Evolutionary conservation across 2,113 vertebrate species (phyloP), one percentile per base, ranked within the genome.

Genomic region (Meleagris gallopavo): DNA sequence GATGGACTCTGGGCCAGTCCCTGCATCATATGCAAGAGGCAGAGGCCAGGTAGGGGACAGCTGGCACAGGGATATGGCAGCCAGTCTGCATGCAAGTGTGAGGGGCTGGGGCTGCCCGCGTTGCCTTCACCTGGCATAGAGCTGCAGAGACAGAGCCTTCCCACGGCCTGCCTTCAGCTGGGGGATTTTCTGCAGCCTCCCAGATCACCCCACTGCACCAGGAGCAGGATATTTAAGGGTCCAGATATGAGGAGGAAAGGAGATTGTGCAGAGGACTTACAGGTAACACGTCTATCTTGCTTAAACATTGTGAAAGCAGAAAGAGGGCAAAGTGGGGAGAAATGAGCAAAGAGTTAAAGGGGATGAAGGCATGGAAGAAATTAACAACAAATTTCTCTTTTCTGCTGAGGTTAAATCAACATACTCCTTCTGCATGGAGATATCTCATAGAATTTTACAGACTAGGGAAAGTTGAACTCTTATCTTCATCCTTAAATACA

Each of bases 11-110:
- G 20, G 21, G 58, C 48, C 61, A 8, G 14, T 76, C 10, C 25
- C 19, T 14, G 4, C 0, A 0, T 52, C 38, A 18, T 3, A 1
- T 1, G 1, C 25, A 55, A 18, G 10, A 1, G 1, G 40, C 22
- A 67, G 86, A 67, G 40, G 30, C 32, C 55, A 81, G n/a, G 50
- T 0, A 0, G 30, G 40, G 38, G 38, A 38, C 41, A 64, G 50
- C 8, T 1, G 5, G 69, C 72, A 69, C 16, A 2, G 10, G 50
- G 29, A 46, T 0, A 0, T 41, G 38, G 24, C n/a, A 58, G 60
- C 32, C 11, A 50, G 17, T 19, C 25, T 5, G 3, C 27, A 36
- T 7, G 43, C 16, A 57, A 46, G 36, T 2, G 1, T 85, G 74
- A 74, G 40, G 32, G 21, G 17, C 3, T 41, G 67, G 46, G 79